Base-by-base conservation (phyloP, 2,797 vertebrate species). In the Threskiornis aethiopicus region DNA sequence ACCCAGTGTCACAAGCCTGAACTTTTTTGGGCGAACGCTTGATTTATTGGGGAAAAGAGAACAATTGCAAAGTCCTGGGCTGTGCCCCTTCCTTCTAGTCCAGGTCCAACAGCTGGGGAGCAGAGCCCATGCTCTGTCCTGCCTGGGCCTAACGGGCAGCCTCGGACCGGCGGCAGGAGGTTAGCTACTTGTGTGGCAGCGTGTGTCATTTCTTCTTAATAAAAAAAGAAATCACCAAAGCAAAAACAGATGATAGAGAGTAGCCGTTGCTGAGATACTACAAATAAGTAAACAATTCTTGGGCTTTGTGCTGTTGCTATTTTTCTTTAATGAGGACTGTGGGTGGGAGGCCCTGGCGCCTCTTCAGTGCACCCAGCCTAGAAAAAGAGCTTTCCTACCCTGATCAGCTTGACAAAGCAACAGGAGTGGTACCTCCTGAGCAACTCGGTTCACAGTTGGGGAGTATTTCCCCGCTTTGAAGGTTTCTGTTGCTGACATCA, bases 181-280 rank as follows among this genome's bases (percentile, higher is more conserved):
- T 89, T 84, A 82, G 95, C 96, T 95, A 89, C 96, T 97, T 97
- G 97, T 97, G 91, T 97, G 97, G 98, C 97, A 98, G 95, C 98
- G 96, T 98, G 97, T 96, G 97, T 94, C 97, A 97, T 97, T 97
- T 97, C 91, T 97, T 97, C 82, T 92, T 97, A 93, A 97, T 95
- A 97, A 97, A 98, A 92, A 87, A 89, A 96, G 82, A 93, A 98
- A 97, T 96, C 77, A 87, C 96, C 97, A 98, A 98, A 98, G 97
- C 96, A 92, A 96, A 98, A 98, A 82, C 98, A 98, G 98, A 98
- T 98, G 98, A 98, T 95, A 93, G 91, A 93, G 91, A 97, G 96
- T 93, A 91, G 70, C 94, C 69, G 97, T 97, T 97, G 97, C 97
- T 96, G 97, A 97, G 97, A 98, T 97, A 96, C 97, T 96, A 94